Evolutionary conservation across 1,140 invertebrate genomes (phyloP).

Genomic region (Helicoverpa armigera): DNA sequence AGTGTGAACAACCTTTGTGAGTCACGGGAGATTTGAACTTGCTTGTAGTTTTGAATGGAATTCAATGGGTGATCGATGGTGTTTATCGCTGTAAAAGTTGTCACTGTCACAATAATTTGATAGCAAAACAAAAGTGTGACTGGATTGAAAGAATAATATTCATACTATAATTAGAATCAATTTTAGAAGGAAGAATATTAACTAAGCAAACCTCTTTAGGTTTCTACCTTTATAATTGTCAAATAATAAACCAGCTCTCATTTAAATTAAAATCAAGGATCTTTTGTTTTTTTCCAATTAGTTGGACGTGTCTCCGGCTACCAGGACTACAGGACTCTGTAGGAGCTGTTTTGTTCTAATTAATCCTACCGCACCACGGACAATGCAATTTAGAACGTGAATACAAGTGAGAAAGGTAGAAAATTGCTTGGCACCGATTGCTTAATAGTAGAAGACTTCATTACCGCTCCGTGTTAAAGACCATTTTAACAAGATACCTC

Average conservation of each 20-base stretch:
- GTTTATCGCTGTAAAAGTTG: background rate
- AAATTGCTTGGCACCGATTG: conserved; percentile 11
- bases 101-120: background rate
- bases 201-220: background rate
- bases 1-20: too few species aligned
- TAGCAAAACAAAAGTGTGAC: too few species aligned
- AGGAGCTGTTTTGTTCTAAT: conserved; percentile 47
- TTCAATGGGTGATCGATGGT: too few species aligned
- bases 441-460: conserved; percentile 40
- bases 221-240: background rate
- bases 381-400: conserved; percentile 12
- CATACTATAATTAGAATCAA: too few species aligned
- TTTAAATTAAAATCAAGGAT: conserved; percentile 32
- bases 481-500: conserved; percentile 42
- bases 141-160: background rate
- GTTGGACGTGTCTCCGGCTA: conserved; percentile 15
- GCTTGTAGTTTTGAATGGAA: too few species aligned
- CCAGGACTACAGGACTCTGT: conserved; percentile 22
- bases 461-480: conserved; percentile 38
- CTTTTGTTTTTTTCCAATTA: conserved; percentile 34
- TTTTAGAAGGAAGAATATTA: background rate
- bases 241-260: conserved; percentile 16
- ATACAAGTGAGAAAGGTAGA: conserved; percentile 2
- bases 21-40: too few species aligned
- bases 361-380: conserved; percentile 23